A percentile compares a stretch with the other conserved stretches of the same genome.
Conservation (phyloP, 2,888 invertebrate species). For the Drosophila limbata region DNA sequence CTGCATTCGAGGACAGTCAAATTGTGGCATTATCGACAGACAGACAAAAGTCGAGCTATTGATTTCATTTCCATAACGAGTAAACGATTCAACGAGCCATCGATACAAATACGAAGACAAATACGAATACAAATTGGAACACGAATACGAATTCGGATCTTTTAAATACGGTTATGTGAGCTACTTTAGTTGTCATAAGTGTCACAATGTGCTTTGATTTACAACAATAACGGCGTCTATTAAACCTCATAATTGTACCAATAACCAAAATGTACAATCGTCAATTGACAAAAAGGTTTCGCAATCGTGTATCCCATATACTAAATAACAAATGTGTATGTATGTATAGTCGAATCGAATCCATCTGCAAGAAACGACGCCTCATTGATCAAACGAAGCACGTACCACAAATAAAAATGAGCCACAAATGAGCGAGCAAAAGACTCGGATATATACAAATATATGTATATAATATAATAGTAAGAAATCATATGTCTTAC, state of each 20-base stretch:
- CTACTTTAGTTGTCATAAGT: constrained; percentile 81
- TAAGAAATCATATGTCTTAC: constrained; percentile 79
- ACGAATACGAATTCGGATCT: constrained; percentile 35
- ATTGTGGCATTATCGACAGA: constrained; percentile 34
- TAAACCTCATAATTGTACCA: constrained; percentile 81
- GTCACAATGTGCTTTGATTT: constrained; percentile 83
- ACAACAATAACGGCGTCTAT: constrained; percentile 80
- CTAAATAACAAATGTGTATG: constrained; percentile 3
- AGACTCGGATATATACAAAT: constrained; percentile 41
- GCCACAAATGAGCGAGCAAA: constrained; percentile 67
- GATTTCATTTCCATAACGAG: constrained; percentile 66
- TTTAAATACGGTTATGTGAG: constrained; percentile 78
- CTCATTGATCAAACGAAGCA: constrained; percentile 61
- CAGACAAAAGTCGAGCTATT: constrained; percentile 46
- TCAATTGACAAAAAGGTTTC: constrained; percentile 66
- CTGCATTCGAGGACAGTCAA: constrained; percentile 28
- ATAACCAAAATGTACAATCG: constrained; percentile 67
- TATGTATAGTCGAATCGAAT: constrained; percentile 9
- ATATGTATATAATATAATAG: constrained; percentile 46
- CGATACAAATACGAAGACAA: constrained; percentile 7
- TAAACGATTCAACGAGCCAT: constrained; percentile 35
- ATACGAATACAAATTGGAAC: constrained; percentile 10
- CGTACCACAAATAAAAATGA: constrained; percentile 77
- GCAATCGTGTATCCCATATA: constrained; percentile 53
- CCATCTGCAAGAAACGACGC: constrained; percentile 20